A percentile compares a stretch with the other conserved stretches of the same genome.
These are phyloP conservation scores for Muricea muricata DNA, from an alignment of 92 coral and sea anemone genomes.

Conservation along the genomic window DNA sequence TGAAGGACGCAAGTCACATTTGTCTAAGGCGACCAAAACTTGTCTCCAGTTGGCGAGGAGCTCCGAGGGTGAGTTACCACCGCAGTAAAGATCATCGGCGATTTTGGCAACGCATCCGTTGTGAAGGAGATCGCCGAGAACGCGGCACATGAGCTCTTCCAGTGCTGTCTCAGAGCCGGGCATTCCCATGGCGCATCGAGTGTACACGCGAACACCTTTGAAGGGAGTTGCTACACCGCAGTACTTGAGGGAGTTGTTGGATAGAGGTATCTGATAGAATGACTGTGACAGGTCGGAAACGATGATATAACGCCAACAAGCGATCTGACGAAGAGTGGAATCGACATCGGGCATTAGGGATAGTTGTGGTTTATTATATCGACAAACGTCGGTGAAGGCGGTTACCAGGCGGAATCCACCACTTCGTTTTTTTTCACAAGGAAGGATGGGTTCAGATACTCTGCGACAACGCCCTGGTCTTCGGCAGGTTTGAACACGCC, in stretches of 20 bases:
- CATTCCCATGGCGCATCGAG: constrained; percentile 64
- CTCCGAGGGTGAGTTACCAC: constrained; percentile 42
- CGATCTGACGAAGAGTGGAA: constrained; percentile 59
- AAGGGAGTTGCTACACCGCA: constrained; percentile 68
- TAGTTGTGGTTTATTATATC: background rate
- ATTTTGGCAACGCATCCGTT: constrained; percentile 64
- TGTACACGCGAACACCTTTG: constrained; percentile 58
- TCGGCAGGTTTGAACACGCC: constrained; percentile 45
- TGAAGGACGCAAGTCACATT: constrained; percentile 28
- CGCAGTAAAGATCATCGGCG: constrained; percentile 70
- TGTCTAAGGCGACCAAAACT: constrained; percentile 36
- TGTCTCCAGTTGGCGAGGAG: no score
- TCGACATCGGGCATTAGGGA: constrained; percentile 18
- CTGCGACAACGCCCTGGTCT: constrained; percentile 27
- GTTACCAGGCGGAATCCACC: constrained; percentile 56
- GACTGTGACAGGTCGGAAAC: constrained; percentile 50
- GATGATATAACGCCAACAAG: constrained; percentile 56
- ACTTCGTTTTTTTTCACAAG: constrained; percentile 56
- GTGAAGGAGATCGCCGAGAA: constrained; percentile 52
- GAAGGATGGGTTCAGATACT: constrained; percentile 52
- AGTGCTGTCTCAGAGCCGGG: no score
- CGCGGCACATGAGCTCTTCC: constrained; percentile 65
- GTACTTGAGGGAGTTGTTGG: constrained; percentile 46
- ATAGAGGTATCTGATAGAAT: constrained; percentile 53
- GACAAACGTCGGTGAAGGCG: constrained; percentile 26